A percentile compares a stretch with the other conserved stretches of the same genome.
Evolutionary conservation across 2,888 invertebrate species (phyloP).

Genomic region (Caenorhabditis wallacei): DNA sequence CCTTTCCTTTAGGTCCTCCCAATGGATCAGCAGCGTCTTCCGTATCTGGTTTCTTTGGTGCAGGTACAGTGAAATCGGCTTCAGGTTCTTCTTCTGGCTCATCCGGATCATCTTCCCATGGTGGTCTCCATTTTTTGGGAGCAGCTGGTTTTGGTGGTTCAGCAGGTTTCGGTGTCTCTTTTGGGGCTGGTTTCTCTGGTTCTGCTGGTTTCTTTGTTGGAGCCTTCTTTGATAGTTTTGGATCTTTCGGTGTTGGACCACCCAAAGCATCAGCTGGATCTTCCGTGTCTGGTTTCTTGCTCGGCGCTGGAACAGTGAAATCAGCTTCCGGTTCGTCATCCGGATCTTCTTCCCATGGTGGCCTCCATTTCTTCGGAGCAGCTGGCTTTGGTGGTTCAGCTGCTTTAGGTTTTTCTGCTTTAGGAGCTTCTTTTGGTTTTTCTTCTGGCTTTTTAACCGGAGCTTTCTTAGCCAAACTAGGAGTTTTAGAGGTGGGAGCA

Average conservation of each 20-base stretch:
- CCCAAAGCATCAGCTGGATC: constrained; percentile 60
- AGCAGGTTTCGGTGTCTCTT: constrained; percentile 17
- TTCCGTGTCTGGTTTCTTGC: constrained; percentile 57
- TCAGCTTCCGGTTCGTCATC: constrained; percentile 53
- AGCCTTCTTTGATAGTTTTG: constrained; percentile 54
- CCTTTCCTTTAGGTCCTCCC: constrained; percentile 62
- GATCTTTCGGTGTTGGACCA: constrained; percentile 63
- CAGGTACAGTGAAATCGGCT: constrained; percentile 63
- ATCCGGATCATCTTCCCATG: constrained; percentile 61
- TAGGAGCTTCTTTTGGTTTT: constrained; percentile 22
- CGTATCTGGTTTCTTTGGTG: constrained; percentile 56
- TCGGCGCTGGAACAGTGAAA: constrained; percentile 50
- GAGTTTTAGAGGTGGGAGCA: constrained; percentile 30
- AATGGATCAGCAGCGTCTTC: constrained; percentile 70
- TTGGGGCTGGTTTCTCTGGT: constrained; percentile 22
- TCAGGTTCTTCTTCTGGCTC: constrained; percentile 57
- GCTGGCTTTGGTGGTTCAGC: constrained; percentile 45
- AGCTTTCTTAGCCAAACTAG: constrained; percentile 39
- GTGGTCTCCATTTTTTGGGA: constrained; percentile 53
- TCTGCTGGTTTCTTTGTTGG: constrained; percentile 38
- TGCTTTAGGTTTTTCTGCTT: constrained; percentile 36
- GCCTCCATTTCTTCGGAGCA: constrained; percentile 62
- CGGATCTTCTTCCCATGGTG: constrained; percentile 59
- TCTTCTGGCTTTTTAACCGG: constrained; percentile 12
- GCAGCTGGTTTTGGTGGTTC: constrained; percentile 48